Conservation (phyloP, 2,113 vertebrate species). For the human (Homo sapiens) region DNA sequence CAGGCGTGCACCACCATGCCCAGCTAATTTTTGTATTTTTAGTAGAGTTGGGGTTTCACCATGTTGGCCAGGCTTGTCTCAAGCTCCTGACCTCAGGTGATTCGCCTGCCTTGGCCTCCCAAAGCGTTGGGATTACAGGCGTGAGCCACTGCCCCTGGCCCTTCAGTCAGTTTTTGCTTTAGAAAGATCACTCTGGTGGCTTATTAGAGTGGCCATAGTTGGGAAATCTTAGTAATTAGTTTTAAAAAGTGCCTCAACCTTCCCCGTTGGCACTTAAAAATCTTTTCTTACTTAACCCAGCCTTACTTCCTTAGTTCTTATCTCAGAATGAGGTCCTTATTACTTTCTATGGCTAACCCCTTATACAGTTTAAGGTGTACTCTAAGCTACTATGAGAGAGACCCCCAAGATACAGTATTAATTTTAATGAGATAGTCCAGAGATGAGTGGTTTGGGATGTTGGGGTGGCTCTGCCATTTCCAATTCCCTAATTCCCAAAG, state of each 20-base stretch:
- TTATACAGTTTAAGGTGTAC: constrained; percentile 4
- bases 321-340: constrained; percentile 30
- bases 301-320: constrained; percentile 29
- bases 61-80: too few species aligned
- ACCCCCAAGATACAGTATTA: not conserved
- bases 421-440: not conserved
- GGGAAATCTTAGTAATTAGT: not conserved
- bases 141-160: too few species aligned
- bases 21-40: too few species aligned
- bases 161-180: constrained; percentile 36
- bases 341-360: not conserved
- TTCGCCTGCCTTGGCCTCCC: too few species aligned
- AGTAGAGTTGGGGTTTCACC: too few species aligned
- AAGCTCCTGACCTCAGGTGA: too few species aligned
- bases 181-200: constrained; percentile 12
- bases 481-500: not conserved
- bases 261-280: constrained; percentile 4
- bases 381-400: not conserved
- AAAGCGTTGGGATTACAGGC: too few species aligned
- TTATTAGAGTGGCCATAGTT: not conserved
- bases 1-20: too few species aligned
- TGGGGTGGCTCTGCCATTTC: not conserved
- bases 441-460: not conserved
- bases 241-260: constrained; percentile 5
- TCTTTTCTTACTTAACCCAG: not conserved